phyloP scores from a whole-genome alignment of 1,140 invertebrate species.

The Zaprionus taronus region DNA sequence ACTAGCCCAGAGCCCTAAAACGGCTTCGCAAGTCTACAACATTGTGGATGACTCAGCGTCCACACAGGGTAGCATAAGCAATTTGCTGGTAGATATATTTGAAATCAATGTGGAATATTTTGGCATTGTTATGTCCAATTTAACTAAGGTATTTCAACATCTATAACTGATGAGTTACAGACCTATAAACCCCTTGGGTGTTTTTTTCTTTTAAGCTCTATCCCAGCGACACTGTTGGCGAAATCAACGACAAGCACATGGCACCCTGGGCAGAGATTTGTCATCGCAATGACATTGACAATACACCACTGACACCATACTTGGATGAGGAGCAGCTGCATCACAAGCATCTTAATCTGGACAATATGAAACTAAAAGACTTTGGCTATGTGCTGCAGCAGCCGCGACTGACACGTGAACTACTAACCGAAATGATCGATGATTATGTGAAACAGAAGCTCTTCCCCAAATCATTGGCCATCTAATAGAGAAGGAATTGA shows the following conservation, averaged over 20 bases:
- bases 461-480: conserved; percentile 75
- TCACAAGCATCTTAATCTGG: conserved; percentile 91
- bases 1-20: conserved; percentile 82
- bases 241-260: conserved; percentile 96
- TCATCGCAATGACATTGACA: conserved; percentile 89
- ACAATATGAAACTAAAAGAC: conserved; percentile 88
- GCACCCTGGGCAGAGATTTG: conserved; percentile 95
- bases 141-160: conserved; percentile 87
- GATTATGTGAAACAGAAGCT: conserved; percentile 79
- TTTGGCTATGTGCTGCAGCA: conserved; percentile 86
- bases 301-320: conserved; percentile 94
- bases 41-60: conserved; percentile 92
- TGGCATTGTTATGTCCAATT: conserved; percentile 90
- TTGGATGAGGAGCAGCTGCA: conserved; percentile 92
- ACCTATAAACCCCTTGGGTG: background rate
- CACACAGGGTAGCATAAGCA: conserved; percentile 92
- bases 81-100: conserved; percentile 92
- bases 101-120: conserved; percentile 94
- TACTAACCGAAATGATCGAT: conserved; percentile 86
- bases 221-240: conserved; percentile 90
- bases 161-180: conserved; percentile 25
- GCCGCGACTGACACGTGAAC: conserved; percentile 87
- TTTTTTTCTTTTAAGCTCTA: conserved; percentile 50
- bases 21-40: conserved; percentile 90
- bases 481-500: conserved; percentile 36